Conservation (phyloP, 2,113 vertebrate species). For the Ammodytes dubius region DNA sequence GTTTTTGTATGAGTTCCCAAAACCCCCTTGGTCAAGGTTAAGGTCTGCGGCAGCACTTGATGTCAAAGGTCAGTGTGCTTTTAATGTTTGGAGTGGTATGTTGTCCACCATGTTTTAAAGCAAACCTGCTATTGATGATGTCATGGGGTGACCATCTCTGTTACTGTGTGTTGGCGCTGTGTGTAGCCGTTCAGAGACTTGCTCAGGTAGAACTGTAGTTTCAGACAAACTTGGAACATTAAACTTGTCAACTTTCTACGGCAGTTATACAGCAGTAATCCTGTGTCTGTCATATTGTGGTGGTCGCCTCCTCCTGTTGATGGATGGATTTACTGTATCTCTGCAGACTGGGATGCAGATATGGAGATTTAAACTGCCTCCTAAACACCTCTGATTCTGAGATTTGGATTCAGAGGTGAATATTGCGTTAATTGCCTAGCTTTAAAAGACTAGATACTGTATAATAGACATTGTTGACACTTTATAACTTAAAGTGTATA, state of each 20-base stretch:
- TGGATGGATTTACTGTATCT: not conserved
- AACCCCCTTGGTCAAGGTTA: constrained; percentile 6
- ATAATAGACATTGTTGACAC: not conserved
- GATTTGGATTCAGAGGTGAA: not conserved
- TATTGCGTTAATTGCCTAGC: not conserved
- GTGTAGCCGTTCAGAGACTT: not conserved
- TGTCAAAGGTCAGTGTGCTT: constrained; percentile 50
- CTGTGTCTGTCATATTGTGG: not conserved
- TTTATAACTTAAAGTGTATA: not conserved
- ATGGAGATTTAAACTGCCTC: constrained; percentile 7
- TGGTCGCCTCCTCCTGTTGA: not conserved
- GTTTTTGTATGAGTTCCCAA: constrained; percentile 19
- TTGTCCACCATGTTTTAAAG: not conserved
- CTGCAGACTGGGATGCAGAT: not conserved
- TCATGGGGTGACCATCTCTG: not conserved
- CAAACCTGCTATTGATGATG: not conserved
- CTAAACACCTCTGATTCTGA: constrained; percentile 8
- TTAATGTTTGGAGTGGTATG: not conserved
- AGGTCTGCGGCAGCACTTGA: not conserved
- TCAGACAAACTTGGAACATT: not conserved
- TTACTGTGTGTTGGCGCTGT: not conserved
- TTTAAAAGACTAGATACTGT: not conserved
- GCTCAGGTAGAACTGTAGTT: not conserved
- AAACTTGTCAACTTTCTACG: not conserved
- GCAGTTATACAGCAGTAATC: not conserved